Evolutionary conservation across 1,140 invertebrate genomes (phyloP).

Genomic region (Bombus soroeensis): DNA sequence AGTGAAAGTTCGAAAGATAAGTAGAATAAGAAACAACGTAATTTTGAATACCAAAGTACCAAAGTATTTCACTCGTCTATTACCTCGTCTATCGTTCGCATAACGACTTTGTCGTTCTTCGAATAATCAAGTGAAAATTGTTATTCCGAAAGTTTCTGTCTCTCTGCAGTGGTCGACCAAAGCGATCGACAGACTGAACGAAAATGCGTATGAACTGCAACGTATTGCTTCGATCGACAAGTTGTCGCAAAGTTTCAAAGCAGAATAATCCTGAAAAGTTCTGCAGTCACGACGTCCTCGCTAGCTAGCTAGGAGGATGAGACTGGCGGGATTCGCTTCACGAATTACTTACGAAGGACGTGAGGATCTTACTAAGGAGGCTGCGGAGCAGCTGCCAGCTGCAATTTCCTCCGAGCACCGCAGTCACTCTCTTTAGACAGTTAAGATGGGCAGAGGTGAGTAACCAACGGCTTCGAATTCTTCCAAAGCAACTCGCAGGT

Average conservation of each 20-base stretch:
- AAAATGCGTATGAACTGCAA: no score
- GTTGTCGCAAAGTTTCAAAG: background rate
- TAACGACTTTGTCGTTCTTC: no score
- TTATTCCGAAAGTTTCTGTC: no score
- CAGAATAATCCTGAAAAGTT: background rate
- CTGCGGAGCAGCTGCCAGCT: constrained; percentile 41
- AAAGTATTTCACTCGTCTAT: no score
- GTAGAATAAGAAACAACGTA: no score
- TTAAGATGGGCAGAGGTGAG: background rate
- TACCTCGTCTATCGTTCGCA: no score
- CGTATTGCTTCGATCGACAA: no score
- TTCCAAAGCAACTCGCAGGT: constrained; percentile 61
- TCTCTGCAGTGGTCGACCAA: no score
- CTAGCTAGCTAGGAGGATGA: constrained; percentile 45
- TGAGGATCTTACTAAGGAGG: constrained; percentile 66
- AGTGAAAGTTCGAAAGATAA: no score
- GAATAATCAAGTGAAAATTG: no score
- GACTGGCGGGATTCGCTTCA: constrained; percentile 70
- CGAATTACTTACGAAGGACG: constrained; percentile 75
- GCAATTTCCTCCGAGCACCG: constrained; percentile 40
- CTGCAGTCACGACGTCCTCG: constrained; percentile 38
- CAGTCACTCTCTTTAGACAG: background rate
- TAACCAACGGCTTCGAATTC: constrained; percentile 34
- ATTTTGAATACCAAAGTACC: no score
- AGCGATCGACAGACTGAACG: no score